Conservation (phyloP, 2,797 vertebrate species). For the Todus mexicanus region DNA sequence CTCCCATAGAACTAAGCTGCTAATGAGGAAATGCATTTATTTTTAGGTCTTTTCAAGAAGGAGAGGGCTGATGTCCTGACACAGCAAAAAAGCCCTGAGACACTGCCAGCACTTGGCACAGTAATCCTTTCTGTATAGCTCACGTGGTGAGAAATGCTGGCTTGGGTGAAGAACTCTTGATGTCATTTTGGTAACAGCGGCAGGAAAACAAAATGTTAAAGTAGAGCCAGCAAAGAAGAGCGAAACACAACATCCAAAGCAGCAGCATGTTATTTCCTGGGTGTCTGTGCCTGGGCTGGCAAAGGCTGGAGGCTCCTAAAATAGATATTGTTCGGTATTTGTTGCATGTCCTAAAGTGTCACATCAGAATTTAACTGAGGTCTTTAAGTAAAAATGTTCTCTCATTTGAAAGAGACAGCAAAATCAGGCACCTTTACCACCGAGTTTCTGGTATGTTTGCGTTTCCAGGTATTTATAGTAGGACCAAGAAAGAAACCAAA, state of each 20-base stretch:
- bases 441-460: background rate
- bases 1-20: background rate
- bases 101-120: background rate
- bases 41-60: background rate
- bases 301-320: background rate
- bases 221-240: background rate
- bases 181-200: background rate
- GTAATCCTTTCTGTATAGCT: background rate
- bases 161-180: background rate
- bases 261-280: background rate
- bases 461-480: background rate
- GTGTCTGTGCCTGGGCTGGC: background rate
- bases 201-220: background rate
- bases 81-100: slow-evolving; percentile 11
- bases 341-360: background rate
- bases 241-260: background rate
- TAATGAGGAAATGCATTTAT: background rate
- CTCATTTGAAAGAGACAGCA: background rate
- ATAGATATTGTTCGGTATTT: background rate
- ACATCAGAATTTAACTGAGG: background rate
- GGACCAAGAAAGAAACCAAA: background rate
- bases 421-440: background rate
- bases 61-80: slow-evolving; percentile 8
- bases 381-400: background rate
- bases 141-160: background rate